Base-by-base conservation (phyloP, 1,140 invertebrate species). In the Pseudobourletiella spinata region DNA sequence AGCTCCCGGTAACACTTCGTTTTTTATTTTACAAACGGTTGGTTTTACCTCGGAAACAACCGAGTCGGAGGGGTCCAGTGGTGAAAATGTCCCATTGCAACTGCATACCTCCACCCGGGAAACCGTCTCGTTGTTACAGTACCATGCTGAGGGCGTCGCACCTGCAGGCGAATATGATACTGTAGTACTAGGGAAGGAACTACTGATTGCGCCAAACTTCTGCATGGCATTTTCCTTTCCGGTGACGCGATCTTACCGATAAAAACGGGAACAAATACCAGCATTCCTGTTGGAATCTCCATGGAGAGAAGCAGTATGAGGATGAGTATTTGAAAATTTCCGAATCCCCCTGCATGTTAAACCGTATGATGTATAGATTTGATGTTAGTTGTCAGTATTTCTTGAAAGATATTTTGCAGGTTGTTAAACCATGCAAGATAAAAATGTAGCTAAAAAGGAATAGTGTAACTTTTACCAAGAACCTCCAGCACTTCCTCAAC, bases 181-280 rank as follows among this genome's bases (percentile, higher is more conserved):
- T n/a, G n/a, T n/a, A n/a, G n/a, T n/a, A n/a, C n/a, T n/a, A n/a
- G n/a, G n/a, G n/a, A n/a, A n/a, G n/a, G n/a, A n/a, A n/a, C n/a
- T n/a, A n/a, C n/a, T n/a, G n/a, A n/a, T n/a, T n/a, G n/a, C n/a
- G n/a, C n/a, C n/a, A n/a, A n/a, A n/a, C n/a, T n/a, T n/a, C n/a
- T n/a, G n/a, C n/a, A n/a, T n/a, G n/a, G n/a, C n/a, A n/a, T n/a
- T n/a, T n/a, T n/a, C n/a, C n/a, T n/a, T n/a, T n/a, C n/a, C n/a
- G n/a, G n/a, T n/a, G n/a, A n/a, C n/a, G 8, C 22, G 28, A 15
- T 22, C 52, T 61, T 43, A 58, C 62, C 62, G 2, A 52, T 39
- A 56, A 64, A 64, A 25, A 64, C 57, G 25, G 63, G 63, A 30
- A 64, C 51, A 29, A 64, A 56, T 0, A 24, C 56, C 15, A 64